phyloP scores from a whole-genome alignment of 2,888 invertebrate genomes.

The Limnephilus lunatus region DNA sequence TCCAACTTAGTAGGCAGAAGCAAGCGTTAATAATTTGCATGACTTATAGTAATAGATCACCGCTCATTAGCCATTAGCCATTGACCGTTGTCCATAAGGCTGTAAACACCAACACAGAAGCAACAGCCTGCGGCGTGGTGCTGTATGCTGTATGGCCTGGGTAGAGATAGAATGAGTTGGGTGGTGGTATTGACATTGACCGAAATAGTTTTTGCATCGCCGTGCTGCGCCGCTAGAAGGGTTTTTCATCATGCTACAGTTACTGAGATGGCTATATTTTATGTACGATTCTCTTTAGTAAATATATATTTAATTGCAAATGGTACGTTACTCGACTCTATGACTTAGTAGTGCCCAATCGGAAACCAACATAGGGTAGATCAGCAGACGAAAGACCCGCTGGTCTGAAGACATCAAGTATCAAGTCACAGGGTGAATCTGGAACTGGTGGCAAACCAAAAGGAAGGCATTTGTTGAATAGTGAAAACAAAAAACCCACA shows the following conservation, averaged over 20 bases:
- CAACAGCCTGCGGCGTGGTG: slow-evolving; percentile 24
- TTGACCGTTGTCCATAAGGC: not conserved
- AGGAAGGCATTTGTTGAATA: no score
- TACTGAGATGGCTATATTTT: not conserved
- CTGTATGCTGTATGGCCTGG: not conserved
- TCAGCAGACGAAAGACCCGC: no score
- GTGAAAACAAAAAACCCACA: no score
- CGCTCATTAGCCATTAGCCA: not conserved
- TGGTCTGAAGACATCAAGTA: no score
- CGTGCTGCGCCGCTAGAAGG: not conserved
- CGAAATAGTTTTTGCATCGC: slow-evolving; percentile 60
- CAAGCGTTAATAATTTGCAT: not conserved
- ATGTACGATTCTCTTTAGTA: not conserved
- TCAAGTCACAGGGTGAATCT: no score
- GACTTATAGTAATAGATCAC: not conserved
- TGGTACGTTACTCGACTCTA: no score
- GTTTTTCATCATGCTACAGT: not conserved
- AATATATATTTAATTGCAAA: no score
- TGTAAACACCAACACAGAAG: not conserved
- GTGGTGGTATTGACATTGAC: slow-evolving; percentile 58
- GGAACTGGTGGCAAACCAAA: no score
- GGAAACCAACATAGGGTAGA: no score
- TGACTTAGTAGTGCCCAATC: no score
- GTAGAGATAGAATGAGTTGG: not conserved
- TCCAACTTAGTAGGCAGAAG: not conserved